Evolutionary conservation across 2,797 vertebrate species (phyloP).

Genomic region (Odontamblyopus rebecca): DNA sequence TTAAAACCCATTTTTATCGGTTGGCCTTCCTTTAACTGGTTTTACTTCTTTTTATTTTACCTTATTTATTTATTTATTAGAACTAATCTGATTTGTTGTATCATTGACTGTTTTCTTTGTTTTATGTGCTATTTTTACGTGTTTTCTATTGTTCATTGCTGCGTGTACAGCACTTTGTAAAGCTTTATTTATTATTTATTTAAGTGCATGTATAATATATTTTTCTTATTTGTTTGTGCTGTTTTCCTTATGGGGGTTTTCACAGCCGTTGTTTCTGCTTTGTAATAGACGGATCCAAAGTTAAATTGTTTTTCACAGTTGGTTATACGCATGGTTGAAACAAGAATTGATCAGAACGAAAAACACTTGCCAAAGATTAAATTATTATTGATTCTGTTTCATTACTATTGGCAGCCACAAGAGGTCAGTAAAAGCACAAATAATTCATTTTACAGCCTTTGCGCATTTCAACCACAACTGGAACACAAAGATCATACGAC

Average conservation of each 20-base stretch:
- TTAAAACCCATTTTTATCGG: too few species aligned
- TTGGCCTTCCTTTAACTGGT: too few species aligned
- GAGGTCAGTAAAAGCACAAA: slow-evolving; percentile 3
- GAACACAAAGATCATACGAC: background rate
- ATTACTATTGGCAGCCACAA: slow-evolving; percentile 1
- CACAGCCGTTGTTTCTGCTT: background rate
- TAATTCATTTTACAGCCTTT: background rate
- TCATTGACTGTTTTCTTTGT: too few species aligned
- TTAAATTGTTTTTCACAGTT: background rate
- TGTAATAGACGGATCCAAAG: background rate
- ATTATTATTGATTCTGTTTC: background rate
- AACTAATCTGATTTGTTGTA: too few species aligned
- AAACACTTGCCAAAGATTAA: background rate
- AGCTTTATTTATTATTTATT: too few species aligned
- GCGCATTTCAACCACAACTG: background rate
- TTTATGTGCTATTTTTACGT: too few species aligned
- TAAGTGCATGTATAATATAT: slow-evolving; percentile 19
- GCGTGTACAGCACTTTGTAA: too few species aligned
- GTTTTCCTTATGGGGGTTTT: background rate
- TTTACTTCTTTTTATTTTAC: too few species aligned
- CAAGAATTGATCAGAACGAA: background rate
- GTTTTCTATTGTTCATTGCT: too few species aligned
- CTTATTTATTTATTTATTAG: too few species aligned
- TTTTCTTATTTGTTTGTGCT: background rate
- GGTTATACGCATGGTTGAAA: background rate